Percentiles rank a stretch among this genome's conserved stretches.
Conservation (phyloP, 1,140 invertebrate genomes). For the Atopsyche davidsoni region DNA sequence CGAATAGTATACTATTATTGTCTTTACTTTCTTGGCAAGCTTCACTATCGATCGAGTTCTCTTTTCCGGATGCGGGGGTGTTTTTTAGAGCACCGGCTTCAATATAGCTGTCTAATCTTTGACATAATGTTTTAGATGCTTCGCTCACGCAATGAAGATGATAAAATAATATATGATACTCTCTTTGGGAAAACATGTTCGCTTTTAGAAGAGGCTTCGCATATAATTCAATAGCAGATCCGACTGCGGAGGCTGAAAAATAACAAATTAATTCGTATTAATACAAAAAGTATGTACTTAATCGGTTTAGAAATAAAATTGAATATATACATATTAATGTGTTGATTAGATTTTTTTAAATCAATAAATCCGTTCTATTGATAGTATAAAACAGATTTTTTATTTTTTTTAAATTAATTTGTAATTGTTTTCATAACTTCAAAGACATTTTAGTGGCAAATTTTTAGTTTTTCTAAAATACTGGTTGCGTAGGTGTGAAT, state of each 20-base stretch:
- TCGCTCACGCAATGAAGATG: conserved; percentile 46
- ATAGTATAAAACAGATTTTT: not conserved
- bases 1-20: conserved; percentile 39
- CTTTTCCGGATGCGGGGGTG: conserved; percentile 31
- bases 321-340: too few species aligned
- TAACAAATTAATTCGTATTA: too few species aligned
- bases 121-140: conserved; percentile 42
- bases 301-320: too few species aligned
- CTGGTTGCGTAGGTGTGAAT: too few species aligned
- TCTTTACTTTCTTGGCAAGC: conserved; percentile 11
- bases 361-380: conserved; percentile 6
- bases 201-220: conserved; percentile 43
- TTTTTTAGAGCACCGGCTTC: conserved; percentile 42
- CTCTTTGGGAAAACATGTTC: conserved; percentile 42
- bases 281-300: too few species aligned
- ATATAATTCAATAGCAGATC: conserved; percentile 44
- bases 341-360: not conserved
- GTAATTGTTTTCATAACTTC: too few species aligned
- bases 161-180: conserved; percentile 45
- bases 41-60: conserved; percentile 23
- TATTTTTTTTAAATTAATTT: too few species aligned
- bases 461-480: too few species aligned
- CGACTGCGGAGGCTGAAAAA: conserved; percentile 42
- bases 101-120: conserved; percentile 45
- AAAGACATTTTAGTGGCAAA: too few species aligned